Evolutionary conservation across 2,888 invertebrate species (phyloP).

Genomic region (Eudasyphora cyanicolor): DNA sequence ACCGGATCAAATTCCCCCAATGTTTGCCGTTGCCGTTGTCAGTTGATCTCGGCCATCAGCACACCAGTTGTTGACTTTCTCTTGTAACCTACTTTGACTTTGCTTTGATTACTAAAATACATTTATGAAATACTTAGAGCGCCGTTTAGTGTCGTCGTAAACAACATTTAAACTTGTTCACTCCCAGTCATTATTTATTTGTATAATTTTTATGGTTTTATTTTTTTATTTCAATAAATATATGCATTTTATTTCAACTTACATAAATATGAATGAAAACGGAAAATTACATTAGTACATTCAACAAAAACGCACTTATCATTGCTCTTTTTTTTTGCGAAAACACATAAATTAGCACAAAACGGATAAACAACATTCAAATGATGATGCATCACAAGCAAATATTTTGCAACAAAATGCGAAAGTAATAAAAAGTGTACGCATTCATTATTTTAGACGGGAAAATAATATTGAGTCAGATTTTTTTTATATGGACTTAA

Average conservation of each 20-base stretch:
- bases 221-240: neutral
- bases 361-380: slow-evolving; percentile 36
- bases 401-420: neutral
- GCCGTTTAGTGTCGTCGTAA: neutral
- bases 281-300: slow-evolving; percentile 50
- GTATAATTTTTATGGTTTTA: neutral
- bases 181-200: neutral
- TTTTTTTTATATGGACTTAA: too few species aligned
- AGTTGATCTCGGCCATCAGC: slow-evolving; percentile 14
- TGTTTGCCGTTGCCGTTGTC: too few species aligned
- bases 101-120: neutral
- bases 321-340: neutral
- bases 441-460: too few species aligned
- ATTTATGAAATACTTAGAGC: too few species aligned
- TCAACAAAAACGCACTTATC: neutral
- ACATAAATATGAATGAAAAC: slow-evolving; percentile 11
- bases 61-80: slow-evolving; percentile 29
- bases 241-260: slow-evolving; percentile 10
- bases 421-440: too few species aligned
- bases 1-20: too few species aligned
- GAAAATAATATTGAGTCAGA: too few species aligned
- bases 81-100: slow-evolving; percentile 46
- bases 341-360: slow-evolving; percentile 30
- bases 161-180: neutral
- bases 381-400: slow-evolving; percentile 3